Base-by-base conservation (phyloP, 1,140 invertebrate species). In the Magallana ariakensis region DNA sequence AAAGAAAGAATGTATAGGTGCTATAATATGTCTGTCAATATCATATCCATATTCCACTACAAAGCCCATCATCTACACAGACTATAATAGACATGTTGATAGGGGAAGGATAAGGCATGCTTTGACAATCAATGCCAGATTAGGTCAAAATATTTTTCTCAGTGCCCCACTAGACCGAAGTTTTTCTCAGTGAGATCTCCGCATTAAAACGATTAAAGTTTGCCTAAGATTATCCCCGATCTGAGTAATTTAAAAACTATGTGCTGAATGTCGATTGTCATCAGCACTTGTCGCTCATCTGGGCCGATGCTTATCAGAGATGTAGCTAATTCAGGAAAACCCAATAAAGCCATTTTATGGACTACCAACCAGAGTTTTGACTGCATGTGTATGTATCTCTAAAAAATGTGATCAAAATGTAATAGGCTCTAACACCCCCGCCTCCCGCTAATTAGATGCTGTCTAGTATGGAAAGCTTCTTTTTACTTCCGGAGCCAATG, bases 221-320 rank as follows among this genome's bases (percentile, higher is more conserved):
- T 75, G 66, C 22, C 11, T 22, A 26, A 75, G 26, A 75, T 75
- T 75, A 75, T 75, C 66, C 9, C 22, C 22, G 10, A 75, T 13
- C 66, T 75, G 66, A 75, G 66, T 75, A 75, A 75, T 75, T 75
- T 75, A 75, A 75, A 75, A 75, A 75, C 22, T 75, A 75, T 75
- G 66, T 75, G 19, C 8, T 75, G 66, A 75, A 75, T 75, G 66
- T 22, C 22, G 66, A 75, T 75, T 75, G 66, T 75, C 66, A 75
- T 75, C 66, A 75, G 33, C 22, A 26, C 66, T 75, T 26, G 66
- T 26, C 66, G 66, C 33, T 75, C 66, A 75, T 75, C 66, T 75
- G 66, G 66, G 33, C 66, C 66, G 66, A 75, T 75, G 66, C 66
- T 75, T 75, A 75, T 75, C 66, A 19, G 22, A 75, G 66, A 22